Conservation (phyloP, 2,113 vertebrate species). For the Ondatra zibethicus region DNA sequence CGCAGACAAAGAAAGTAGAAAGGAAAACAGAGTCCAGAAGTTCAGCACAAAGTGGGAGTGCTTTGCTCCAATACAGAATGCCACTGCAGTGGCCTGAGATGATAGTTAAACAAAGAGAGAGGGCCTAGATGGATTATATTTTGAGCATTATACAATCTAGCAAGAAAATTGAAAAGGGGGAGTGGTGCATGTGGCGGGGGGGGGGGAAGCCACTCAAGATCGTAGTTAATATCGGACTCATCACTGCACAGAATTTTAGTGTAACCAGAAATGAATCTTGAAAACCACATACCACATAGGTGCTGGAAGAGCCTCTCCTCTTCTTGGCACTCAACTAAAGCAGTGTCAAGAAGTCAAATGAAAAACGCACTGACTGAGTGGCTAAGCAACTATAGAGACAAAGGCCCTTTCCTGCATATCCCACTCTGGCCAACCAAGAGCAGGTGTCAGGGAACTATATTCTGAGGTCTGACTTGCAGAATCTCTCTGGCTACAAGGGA, state of each 20-base stretch:
- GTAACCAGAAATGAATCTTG: not conserved
- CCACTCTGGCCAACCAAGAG: not conserved
- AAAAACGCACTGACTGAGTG: not conserved
- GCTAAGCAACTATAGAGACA: not conserved
- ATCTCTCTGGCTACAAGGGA: not conserved
- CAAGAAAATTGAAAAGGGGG: not conserved
- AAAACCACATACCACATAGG: not conserved
- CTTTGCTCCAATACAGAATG: not conserved
- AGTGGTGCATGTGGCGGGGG: rapidly evolving
- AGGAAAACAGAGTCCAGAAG: not conserved
- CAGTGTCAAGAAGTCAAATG: not conserved
- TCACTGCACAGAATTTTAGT: not conserved
- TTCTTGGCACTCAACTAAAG: not conserved
- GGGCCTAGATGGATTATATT: not conserved
- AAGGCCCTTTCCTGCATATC: not conserved
- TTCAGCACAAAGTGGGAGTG: not conserved
- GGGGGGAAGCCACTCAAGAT: not conserved
- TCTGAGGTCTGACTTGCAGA: not conserved
- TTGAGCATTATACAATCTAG: not conserved
- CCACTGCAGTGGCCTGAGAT: too few relatives aligned
- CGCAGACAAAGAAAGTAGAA: not conserved
- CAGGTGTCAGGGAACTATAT: not conserved
- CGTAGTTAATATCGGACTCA: not conserved
- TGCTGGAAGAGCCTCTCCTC: not conserved
- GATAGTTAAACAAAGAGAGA: not conserved